Conservation (phyloP, 2,797 vertebrate genomes). For the Zonotrichia albicollis region DNA sequence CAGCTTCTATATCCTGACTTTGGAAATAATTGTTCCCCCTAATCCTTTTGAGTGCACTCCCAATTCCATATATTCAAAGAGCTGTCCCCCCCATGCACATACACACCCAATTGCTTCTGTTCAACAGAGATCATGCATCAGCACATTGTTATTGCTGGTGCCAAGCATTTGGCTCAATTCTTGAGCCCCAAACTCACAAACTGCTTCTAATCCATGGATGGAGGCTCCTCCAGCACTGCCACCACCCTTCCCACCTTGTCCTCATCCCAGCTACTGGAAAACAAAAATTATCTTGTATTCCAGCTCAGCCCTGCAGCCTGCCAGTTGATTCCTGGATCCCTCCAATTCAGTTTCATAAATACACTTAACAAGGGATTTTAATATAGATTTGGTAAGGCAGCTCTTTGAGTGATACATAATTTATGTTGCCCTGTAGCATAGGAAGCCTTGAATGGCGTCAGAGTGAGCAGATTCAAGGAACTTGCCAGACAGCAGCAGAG, state of each 20-base stretch:
- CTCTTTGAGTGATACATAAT: conserved; percentile 37
- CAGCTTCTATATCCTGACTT: conserved; percentile 22
- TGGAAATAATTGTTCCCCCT: conserved; percentile 42
- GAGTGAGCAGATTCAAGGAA: background rate
- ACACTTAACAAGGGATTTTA: conserved; percentile 32
- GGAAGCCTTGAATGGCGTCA: background rate
- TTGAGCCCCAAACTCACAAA: background rate
- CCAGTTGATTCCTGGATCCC: background rate
- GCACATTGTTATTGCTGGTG: background rate
- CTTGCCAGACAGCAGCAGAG: background rate
- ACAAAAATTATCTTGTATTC: background rate
- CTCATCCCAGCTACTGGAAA: background rate
- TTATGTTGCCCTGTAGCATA: conserved; percentile 31
- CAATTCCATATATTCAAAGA: conserved; percentile 31
- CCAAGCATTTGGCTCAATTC: background rate
- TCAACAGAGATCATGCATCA: background rate
- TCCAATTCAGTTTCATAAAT: conserved; percentile 31
- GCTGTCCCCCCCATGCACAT: background rate
- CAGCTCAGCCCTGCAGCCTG: conserved; percentile 22
- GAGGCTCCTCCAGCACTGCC: background rate
- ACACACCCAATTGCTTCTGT: background rate
- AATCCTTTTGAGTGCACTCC: conserved; percentile 52
- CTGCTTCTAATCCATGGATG: background rate
- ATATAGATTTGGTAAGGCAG: conserved; percentile 35
- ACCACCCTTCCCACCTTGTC: background rate